These are phyloP conservation scores for Rattus norvegicus DNA, from an alignment of 2,113 vertebrate species.

Conservation along the genomic window GRCr8 NC_086033.1:64610501-64611000, in stretches of 20 bases:
- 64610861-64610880: neutral
- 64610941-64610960: conserved; percentile 50
- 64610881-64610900: neutral
- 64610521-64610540: neutral
- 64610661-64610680: neutral
- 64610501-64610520: neutral
- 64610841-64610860: neutral
- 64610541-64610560: neutral
- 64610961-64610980: conserved; percentile 15
- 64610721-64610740: neutral
- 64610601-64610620: neutral
- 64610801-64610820: neutral
- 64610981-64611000: conserved; percentile 19
- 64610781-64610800: conserved; percentile 9
- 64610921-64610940: conserved; percentile 41
- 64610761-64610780: neutral
- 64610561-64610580: neutral
- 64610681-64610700: neutral
- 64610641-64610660: neutral
- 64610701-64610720: neutral
- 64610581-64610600: neutral
- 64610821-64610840: neutral
- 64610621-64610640: no score
- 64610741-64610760: neutral
- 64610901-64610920: conserved; percentile 44